Evolutionary conservation across 2,888 invertebrate species (phyloP), one percentile per base, ranked within the genome.

Genomic region (Lasioglossum lativentre): DNA sequence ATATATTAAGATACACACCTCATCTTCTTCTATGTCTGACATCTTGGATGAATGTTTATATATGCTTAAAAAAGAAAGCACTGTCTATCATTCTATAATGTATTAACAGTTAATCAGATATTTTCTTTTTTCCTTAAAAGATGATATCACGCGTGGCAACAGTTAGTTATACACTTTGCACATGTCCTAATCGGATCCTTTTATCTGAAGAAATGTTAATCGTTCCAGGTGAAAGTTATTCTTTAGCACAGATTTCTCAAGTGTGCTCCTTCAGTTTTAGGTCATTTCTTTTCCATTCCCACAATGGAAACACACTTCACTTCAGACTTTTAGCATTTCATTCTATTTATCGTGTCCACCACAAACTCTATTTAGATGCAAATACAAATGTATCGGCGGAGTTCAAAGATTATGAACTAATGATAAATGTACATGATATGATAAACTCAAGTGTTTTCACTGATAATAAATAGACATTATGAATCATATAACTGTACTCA

Each of bases 11-110:
- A 82, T 68, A 83, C 88, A 19, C 89, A 94, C 95, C 92, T 95
- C 95, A 80, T 95, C 95, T 45, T 95, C 95, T 82, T 95, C 95
- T 10, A 92, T 84, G 89, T 95, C 95, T 52, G 94, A 94, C 95
- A 95, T 95, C 77, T 89, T 93, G 12, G 34, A 19, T 63, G 30
- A 63, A 59, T 77, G 45, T 76, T 72, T 30, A 71, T 74, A 38
- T 63, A 71, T 30, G 56, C 66, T 72, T 82, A 56, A 79, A 78
- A 84, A 66, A 75, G 16, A 82, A 45, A 56, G 72, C 12, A 74
- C 5, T 30, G 14, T 23, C 12, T 23, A 56, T 47, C 14, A 73
- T 73, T 38, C 10, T 38, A 16, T 0, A 19, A 6, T 79, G 8
- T 16, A 45, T 47, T 75, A 27, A 10, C 40, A 71, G 40, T 71